phyloP scores from a whole-genome alignment of 2,797 vertebrate genomes.

The Limosa lapponica region DNA sequence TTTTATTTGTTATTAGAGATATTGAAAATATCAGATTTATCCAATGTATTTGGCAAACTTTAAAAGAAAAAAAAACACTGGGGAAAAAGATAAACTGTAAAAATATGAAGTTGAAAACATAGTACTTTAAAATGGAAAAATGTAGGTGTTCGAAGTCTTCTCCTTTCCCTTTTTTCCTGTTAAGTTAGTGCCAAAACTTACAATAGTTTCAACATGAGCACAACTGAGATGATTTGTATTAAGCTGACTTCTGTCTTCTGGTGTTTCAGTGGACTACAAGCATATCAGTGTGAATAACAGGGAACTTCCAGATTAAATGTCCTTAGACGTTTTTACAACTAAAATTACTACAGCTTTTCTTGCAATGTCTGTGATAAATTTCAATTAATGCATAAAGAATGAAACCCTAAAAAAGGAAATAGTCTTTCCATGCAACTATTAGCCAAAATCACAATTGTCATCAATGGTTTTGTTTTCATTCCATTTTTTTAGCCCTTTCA shows the following conservation, averaged over 20 bases:
- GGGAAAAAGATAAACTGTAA: background rate
- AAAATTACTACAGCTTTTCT: background rate
- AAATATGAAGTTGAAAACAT: background rate
- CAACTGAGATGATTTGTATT: background rate
- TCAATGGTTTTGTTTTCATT: background rate
- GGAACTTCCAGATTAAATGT: background rate
- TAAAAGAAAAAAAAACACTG: no score
- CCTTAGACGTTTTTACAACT: background rate
- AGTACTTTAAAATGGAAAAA: background rate
- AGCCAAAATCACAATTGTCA: background rate
- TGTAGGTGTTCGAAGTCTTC: background rate
- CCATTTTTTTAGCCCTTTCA: background rate
- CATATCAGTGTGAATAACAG: background rate
- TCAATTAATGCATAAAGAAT: background rate
- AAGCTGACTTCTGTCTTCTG: background rate
- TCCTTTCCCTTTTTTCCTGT: background rate
- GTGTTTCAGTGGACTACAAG: background rate
- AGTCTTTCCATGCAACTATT: background rate
- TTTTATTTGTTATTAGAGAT: background rate
- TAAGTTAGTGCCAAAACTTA: background rate
- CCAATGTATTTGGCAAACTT: background rate
- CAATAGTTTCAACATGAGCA: background rate
- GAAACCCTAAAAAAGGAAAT: background rate
- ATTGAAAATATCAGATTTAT: background rate
- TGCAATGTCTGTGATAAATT: background rate